Base-by-base conservation (phyloP, 2,113 vertebrate species). In the Dipodomys spectabilis region DNA sequence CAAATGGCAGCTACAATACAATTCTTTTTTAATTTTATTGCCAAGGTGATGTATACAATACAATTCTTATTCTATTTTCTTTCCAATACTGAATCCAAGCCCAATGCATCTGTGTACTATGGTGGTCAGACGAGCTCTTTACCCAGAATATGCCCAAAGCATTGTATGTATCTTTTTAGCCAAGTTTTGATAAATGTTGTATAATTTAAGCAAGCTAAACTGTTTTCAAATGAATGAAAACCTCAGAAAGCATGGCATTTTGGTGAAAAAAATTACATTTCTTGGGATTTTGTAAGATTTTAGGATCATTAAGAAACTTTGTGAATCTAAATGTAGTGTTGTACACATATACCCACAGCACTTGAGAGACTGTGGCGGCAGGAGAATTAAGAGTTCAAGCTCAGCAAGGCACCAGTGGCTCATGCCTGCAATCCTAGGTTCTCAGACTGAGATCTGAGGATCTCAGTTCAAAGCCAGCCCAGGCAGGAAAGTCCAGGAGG, bases 221-320 rank as follows among this genome's bases (percentile, higher is more conserved):
- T 88, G 27, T 80, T 94, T 91, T 32, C 28, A 9, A 16, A 25
- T 27, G 62, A 28, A 69, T 1, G 30, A 28, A 74, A 85, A 84
- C 45, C 65, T 94, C 39, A 79, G 22, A 57, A 7, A 60, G 75
- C 77, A 49, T 77, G 49, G 62, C 2, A 30, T 22, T 39, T 95
- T 78, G 91, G 94, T 94, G 27, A 9, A 28, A 83, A 92, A 84
- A 91, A 39, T 6, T 39, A 39, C 39, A 39, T 39, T 39, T 39
- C 39, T 39, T 39, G 39, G 39, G 39, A 94, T 94, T 94, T 87
- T 95, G 68, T 73, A 83, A 87, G 87, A 94, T 53, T 94, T 90
- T 65, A 89, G 0, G 86, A 62, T n/a, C 60, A 53, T 89, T 90
- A 95, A 83, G 25, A 97, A 94, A 79, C 64, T 92, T 83, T 8